Conservation (phyloP, 2,888 invertebrate genomes). For the Nemurella pictetii region DNA sequence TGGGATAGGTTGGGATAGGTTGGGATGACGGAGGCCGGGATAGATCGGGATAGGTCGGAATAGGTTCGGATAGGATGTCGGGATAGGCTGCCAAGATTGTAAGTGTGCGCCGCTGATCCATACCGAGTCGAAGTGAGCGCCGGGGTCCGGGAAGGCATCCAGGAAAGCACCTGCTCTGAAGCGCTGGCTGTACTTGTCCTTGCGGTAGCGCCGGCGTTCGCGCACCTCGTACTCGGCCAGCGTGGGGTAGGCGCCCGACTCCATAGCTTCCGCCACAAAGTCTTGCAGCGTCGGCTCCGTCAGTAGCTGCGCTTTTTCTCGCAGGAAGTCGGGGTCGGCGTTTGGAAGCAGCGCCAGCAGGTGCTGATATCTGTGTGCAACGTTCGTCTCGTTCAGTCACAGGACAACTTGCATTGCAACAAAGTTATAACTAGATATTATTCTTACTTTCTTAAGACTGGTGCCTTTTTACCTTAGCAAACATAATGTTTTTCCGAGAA, state of each 20-base stretch:
- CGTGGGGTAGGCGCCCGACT: neutral
- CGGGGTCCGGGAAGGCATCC: neutral
- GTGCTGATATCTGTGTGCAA: neutral
- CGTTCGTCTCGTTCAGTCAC: too few species aligned
- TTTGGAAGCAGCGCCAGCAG: neutral
- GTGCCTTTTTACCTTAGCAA: too few species aligned
- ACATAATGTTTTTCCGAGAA: too few species aligned
- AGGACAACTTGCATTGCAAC: too few species aligned
- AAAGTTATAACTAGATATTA: neutral
- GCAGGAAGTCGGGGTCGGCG: neutral
- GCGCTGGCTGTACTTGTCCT: neutral
- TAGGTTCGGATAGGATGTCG: neutral
- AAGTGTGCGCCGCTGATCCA: neutral
- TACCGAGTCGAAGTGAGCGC: neutral
- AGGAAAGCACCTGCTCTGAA: neutral
- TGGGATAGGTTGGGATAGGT: too few species aligned
- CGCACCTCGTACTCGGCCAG: neutral
- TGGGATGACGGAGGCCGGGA: too few species aligned
- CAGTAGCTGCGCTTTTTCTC: neutral
- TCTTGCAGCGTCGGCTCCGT: neutral
- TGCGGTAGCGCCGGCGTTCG: neutral
- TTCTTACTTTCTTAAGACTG: neutral
- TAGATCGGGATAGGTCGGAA: neutral
- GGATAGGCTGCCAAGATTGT: neutral
- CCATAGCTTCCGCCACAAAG: neutral